phyloP scores from a whole-genome alignment of 2,797 vertebrate species.

The Phataginus tetradactyla region DNA sequence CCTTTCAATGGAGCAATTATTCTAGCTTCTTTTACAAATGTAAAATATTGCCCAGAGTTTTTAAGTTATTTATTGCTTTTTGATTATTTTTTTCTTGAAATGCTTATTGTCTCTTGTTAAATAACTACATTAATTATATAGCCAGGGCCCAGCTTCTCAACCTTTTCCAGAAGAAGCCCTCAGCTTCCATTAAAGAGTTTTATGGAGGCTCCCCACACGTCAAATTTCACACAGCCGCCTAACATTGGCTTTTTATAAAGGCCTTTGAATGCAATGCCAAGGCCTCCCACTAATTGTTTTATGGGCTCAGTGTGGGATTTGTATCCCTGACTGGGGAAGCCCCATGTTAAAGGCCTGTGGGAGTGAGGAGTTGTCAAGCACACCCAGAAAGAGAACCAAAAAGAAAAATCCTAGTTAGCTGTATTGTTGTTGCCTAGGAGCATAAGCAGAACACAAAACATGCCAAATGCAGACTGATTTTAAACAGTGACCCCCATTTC shows the following conservation, averaged over 20 bases:
- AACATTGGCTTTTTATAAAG: slow-evolving; percentile 70
- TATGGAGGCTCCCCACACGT: slow-evolving; percentile 79
- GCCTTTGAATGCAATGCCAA: slow-evolving; percentile 82
- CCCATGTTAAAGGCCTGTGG: not conserved
- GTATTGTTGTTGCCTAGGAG: slow-evolving; percentile 53
- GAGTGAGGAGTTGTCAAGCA: slow-evolving; percentile 52
- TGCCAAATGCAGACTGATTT: slow-evolving; percentile 59
- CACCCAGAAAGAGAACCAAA: not conserved
- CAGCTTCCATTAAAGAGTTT: slow-evolving; percentile 82
- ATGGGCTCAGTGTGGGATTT: slow-evolving; percentile 59
- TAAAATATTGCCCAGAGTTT: slow-evolving; percentile 6
- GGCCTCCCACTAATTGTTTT: slow-evolving; percentile 81
- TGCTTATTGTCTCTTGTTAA: slow-evolving; percentile 24
- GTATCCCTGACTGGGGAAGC: slow-evolving; percentile 68
- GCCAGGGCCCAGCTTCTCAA: not conserved
- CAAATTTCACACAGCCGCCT: slow-evolving; percentile 75
- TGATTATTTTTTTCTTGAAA: slow-evolving; percentile 43
- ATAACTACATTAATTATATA: slow-evolving; percentile 58
- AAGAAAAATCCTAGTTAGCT: not conserved
- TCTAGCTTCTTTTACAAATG: not conserved
- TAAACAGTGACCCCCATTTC: slow-evolving; percentile 41
- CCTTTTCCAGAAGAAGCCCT: slow-evolving; percentile 55
- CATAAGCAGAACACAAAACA: slow-evolving; percentile 52
- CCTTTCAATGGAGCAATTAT: not conserved
- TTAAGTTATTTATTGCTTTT: not conserved